A percentile compares a stretch with the other conserved stretches of the same genome.
These are phyloP conservation scores for Typhlichthys subterraneus DNA, from an alignment of 2,797 vertebrate species.

Conservation along the genomic window DNA sequence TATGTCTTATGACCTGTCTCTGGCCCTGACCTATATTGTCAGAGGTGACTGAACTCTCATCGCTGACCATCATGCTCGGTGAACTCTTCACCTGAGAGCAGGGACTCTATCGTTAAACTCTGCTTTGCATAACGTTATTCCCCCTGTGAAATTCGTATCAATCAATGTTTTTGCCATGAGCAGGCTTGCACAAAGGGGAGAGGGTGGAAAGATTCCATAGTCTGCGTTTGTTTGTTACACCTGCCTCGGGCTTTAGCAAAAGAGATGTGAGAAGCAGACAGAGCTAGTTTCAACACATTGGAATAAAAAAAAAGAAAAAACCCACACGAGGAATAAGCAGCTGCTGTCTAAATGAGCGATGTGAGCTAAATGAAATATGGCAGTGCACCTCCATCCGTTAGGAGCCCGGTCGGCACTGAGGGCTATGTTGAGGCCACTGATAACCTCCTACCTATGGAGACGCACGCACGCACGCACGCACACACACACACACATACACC, in stretches of 20 bases:
- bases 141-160: conserved; percentile 56
- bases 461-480: background rate
- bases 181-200: conserved; percentile 53
- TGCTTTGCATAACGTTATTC: conserved; percentile 26
- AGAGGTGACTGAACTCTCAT: conserved; percentile 55
- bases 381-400: conserved; percentile 64
- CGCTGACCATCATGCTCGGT: conserved; percentile 52
- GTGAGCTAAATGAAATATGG: conserved; percentile 66
- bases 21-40: conserved; percentile 52
- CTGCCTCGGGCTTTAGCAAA: conserved; percentile 54
- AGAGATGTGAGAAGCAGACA: conserved; percentile 39
- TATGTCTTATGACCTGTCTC: conserved; percentile 68
- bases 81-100: conserved; percentile 59
- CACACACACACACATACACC: background rate
- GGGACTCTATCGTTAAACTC: background rate
- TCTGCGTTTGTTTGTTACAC: conserved; percentile 63
- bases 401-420: conserved; percentile 45
- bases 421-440: conserved; percentile 48
- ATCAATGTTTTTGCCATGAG: conserved; percentile 53
- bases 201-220: conserved; percentile 66
- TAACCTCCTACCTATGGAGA: conserved; percentile 28
- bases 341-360: conserved; percentile 75
- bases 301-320: conserved; percentile 4
- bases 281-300: conserved; percentile 71
- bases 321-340: conserved; percentile 37